phyloP scores from a whole-genome alignment of 1,140 invertebrate genomes.

The Drosophila parvula region DNA sequence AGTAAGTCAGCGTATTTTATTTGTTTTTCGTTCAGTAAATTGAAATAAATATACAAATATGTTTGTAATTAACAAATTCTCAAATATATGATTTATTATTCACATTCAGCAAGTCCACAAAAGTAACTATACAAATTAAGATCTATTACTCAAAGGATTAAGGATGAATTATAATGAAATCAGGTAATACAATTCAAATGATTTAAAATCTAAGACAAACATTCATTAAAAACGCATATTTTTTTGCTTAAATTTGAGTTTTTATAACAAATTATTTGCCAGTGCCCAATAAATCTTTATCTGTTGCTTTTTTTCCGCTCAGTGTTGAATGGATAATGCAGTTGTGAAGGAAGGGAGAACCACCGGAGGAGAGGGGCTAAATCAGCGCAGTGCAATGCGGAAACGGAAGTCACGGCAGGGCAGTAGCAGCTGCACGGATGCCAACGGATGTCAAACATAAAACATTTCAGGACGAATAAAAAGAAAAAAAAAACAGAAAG shows the following conservation, averaged over 20 bases:
- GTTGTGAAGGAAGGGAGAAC: neutral
- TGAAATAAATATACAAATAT: neutral
- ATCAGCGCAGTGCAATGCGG: conserved; percentile 43
- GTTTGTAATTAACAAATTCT: no score
- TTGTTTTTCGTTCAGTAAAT: neutral
- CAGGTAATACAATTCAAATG: neutral
- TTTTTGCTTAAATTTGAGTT: neutral
- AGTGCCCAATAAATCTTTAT: neutral
- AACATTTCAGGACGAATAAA: conserved; percentile 42
- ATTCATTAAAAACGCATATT: neutral
- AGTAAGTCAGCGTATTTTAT: neutral
- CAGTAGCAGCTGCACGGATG: conserved; percentile 24
- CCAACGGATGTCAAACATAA: conserved; percentile 61
- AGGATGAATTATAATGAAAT: neutral
- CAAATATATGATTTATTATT: neutral
- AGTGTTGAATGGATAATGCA: conserved; percentile 28
- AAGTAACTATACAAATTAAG: neutral
- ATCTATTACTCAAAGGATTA: neutral
- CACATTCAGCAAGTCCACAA: no score
- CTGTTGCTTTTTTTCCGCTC: conserved; percentile 11
- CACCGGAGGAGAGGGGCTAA: neutral
- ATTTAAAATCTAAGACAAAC: neutral
- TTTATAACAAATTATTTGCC: neutral
- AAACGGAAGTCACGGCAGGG: conserved; percentile 63
- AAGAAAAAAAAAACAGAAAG: neutral